A percentile compares a stretch with the other conserved stretches of the same genome.
phyloP scores from a whole-genome alignment of 2,888 invertebrate species.

The Limenitis camilla region DNA sequence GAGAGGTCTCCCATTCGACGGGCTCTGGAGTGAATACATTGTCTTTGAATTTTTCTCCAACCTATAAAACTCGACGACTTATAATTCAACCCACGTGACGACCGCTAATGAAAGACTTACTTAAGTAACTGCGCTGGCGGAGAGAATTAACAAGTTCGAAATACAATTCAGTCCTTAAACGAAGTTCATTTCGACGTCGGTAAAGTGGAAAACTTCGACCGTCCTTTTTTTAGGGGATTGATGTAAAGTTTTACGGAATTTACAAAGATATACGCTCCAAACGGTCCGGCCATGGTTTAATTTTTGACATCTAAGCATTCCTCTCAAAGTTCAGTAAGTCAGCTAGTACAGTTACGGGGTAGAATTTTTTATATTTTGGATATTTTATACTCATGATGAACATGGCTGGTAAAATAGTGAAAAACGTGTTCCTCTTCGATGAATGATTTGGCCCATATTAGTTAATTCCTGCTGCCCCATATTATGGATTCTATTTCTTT shows the following conservation, averaged over 20 bases:
- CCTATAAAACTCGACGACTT: slow-evolving; percentile 45
- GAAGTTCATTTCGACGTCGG: slow-evolving; percentile 64
- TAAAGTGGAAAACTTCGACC: slow-evolving; percentile 64
- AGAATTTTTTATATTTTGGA: no score
- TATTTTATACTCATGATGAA: no score
- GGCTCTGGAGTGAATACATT: slow-evolving; percentile 34
- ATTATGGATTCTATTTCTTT: no score
- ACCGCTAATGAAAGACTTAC: slow-evolving; percentile 70
- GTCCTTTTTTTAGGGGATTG: slow-evolving; percentile 46
- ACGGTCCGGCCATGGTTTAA: slow-evolving; percentile 14
- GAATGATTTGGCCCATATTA: no score
- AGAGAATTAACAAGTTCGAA: slow-evolving; percentile 68
- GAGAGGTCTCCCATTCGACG: slow-evolving; percentile 14
- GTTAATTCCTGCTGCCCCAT: no score
- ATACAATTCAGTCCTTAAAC: slow-evolving; percentile 67
- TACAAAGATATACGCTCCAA: slow-evolving; percentile 44
- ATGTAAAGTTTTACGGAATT: slow-evolving; percentile 55
- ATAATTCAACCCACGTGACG: slow-evolving; percentile 64
- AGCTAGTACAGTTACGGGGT: slow-evolving; percentile 13
- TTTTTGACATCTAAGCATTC: slow-evolving; percentile 10
- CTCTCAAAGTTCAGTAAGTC: slow-evolving; percentile 15
- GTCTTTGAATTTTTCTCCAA: slow-evolving; percentile 52
- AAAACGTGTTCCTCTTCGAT: no score
- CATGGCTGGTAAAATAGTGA: no score
- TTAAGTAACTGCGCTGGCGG: slow-evolving; percentile 62